Conservation (phyloP, 2,797 vertebrate genomes). For the Gambelia wislizenii region DNA sequence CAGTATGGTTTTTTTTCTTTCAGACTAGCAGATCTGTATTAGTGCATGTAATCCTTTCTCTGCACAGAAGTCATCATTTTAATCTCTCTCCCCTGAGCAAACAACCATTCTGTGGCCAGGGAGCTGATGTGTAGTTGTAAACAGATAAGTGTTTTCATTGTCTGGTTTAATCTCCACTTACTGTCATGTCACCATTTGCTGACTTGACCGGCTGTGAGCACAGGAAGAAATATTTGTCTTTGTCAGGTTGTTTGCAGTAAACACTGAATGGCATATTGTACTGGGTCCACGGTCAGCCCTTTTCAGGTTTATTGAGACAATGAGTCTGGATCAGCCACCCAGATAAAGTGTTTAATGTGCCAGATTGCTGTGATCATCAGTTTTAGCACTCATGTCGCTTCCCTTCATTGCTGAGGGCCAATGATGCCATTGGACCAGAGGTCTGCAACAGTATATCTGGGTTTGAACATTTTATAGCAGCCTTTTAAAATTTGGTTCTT, state of each 20-base stretch:
- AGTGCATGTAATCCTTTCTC: constrained; percentile 70
- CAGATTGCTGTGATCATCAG: constrained; percentile 85
- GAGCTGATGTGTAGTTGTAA: constrained; percentile 77
- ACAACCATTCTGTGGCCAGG: constrained; percentile 71
- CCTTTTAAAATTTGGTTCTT: constrained; percentile 30
- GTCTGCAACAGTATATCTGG: constrained; percentile 45
- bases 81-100: constrained; percentile 76
- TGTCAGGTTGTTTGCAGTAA: constrained; percentile 81
- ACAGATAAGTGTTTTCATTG: constrained; percentile 78
- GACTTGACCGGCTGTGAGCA: constrained; percentile 73
- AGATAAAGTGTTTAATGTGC: constrained; percentile 74
- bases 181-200: constrained; percentile 83
- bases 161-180: constrained; percentile 81
- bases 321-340: constrained; percentile 80
- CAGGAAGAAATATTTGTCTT: constrained; percentile 82
- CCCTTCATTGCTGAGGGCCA: constrained; percentile 59
- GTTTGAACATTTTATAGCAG: constrained; percentile 37
- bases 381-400: constrained; percentile 72
- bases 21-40: constrained; percentile 63
- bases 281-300: constrained; percentile 78
- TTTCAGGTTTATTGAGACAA: constrained; percentile 83
- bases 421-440: constrained; percentile 55
- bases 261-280: constrained; percentile 81
- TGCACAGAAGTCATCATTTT: constrained; percentile 70
- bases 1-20: constrained; percentile 54